A percentile compares a stretch with the other conserved stretches of the same genome.
These are phyloP conservation scores for Aurelia coerulea DNA, from an alignment of 30 jellyfish, hydroid and myxozoan species.

Conservation along the genomic window DNA sequence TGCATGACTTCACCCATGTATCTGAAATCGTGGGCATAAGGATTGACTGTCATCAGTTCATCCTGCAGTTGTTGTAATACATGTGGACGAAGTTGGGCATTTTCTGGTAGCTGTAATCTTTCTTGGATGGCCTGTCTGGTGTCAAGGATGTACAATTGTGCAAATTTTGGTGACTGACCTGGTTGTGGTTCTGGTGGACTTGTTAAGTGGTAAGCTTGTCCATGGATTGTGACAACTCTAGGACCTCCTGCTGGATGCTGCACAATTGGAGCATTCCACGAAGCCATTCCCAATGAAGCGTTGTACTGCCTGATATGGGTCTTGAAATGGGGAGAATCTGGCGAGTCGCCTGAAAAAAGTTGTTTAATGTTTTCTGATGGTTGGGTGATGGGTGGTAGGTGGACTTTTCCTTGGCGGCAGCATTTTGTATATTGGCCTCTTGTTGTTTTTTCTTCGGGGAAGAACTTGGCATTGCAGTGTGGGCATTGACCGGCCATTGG, in stretches of 20 bases:
- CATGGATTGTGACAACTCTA: neutral
- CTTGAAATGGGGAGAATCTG: neutral
- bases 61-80: neutral
- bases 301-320: neutral
- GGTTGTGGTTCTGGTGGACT: conserved; percentile 13
- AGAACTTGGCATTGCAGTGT: neutral
- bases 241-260: conserved; percentile 3
- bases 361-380: neutral
- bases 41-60: conserved; percentile 3
- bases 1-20: conserved; percentile 10
- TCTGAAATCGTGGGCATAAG: conserved; percentile 1
- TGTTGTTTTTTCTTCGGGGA: neutral
- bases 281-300: neutral
- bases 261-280: neutral
- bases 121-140: conserved; percentile 17
- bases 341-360: neutral
- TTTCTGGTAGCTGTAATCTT: neutral
- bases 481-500: neutral
- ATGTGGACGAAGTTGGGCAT: neutral
- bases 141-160: neutral
- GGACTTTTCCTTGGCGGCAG: neutral
- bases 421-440: neutral
- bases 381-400: neutral
- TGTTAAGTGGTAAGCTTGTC: conserved; percentile 7
- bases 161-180: neutral